Conservation (phyloP, 1,140 invertebrate genomes). For the Helicoverpa armigera region DNA sequence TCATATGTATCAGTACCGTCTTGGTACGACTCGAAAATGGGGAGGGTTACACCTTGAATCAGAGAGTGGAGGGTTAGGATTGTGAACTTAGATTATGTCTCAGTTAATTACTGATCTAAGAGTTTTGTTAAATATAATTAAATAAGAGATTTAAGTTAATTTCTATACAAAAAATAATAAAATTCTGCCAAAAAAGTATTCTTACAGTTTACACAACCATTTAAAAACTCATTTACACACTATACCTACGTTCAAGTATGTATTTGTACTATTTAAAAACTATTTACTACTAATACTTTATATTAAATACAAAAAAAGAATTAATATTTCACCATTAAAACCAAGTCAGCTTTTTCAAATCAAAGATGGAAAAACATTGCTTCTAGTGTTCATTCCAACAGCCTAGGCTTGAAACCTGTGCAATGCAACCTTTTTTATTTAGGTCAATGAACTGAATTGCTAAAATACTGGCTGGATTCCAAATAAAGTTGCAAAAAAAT, state of each 20-base stretch:
- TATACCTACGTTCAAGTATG: too few relatives aligned
- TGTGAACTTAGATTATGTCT: too few relatives aligned
- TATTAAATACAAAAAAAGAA: background rate
- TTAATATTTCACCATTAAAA: background rate
- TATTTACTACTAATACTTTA: background rate
- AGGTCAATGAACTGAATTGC: background rate
- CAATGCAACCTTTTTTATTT: conserved; percentile 2
- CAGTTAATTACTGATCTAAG: too few relatives aligned
- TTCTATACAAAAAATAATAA: too few relatives aligned
- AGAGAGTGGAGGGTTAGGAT: background rate
- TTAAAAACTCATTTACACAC: too few relatives aligned
- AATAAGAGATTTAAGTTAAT: too few relatives aligned
- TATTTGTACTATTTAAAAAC: too few relatives aligned
- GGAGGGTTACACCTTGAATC: conserved; percentile 94
- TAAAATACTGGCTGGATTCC: background rate
- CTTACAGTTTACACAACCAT: too few relatives aligned
- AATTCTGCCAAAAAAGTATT: too few relatives aligned
- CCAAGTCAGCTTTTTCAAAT: background rate
- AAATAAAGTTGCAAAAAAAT: background rate
- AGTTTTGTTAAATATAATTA: too few relatives aligned
- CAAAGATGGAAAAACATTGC: background rate
- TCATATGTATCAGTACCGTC: conserved; percentile 98
- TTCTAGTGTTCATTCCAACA: background rate
- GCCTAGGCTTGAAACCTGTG: background rate
- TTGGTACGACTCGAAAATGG: conserved; percentile 98